Conservation (phyloP, 2,113 vertebrate species). For the Colius striatus region DNA sequence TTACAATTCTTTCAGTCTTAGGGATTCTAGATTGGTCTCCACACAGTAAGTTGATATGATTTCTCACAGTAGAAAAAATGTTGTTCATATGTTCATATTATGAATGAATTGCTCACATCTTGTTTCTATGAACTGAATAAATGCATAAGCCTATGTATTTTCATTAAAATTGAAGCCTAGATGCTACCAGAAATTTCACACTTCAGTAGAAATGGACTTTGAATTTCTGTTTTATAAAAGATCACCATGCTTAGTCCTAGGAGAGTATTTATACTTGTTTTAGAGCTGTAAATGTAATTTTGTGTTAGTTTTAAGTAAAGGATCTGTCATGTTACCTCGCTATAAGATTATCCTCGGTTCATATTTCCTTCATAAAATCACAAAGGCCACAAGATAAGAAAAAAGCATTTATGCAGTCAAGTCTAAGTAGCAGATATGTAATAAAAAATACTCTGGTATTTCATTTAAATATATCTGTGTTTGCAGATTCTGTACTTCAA, state of each 20-base stretch:
- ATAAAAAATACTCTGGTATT: not conserved
- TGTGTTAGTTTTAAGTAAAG: not conserved
- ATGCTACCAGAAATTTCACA: not conserved
- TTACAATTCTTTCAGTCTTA: not conserved
- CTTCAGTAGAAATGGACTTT: not conserved
- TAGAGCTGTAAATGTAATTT: not conserved
- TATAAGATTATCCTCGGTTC: not conserved
- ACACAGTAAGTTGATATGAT: not conserved
- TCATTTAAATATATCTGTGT: not conserved
- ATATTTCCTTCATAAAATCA: slow-evolving; percentile 29
- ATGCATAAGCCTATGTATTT: not conserved
- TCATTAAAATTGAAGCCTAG: not conserved
- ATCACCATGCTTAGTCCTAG: not conserved
- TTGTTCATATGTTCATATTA: not conserved
- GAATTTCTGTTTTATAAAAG: not conserved
- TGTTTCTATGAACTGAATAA: not conserved
- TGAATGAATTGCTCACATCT: not conserved
- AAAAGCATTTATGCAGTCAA: not conserved
- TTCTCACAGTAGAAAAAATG: not conserved
- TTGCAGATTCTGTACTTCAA: not conserved
- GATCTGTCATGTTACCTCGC: not conserved
- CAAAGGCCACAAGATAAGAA: not conserved
- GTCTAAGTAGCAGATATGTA: not conserved
- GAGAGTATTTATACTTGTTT: not conserved
- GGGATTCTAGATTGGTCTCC: not conserved